Percentiles rank a stretch among this genome's conserved stretches.
Conservation (phyloP, 2,888 invertebrate species). For the Congeria kusceri region DNA sequence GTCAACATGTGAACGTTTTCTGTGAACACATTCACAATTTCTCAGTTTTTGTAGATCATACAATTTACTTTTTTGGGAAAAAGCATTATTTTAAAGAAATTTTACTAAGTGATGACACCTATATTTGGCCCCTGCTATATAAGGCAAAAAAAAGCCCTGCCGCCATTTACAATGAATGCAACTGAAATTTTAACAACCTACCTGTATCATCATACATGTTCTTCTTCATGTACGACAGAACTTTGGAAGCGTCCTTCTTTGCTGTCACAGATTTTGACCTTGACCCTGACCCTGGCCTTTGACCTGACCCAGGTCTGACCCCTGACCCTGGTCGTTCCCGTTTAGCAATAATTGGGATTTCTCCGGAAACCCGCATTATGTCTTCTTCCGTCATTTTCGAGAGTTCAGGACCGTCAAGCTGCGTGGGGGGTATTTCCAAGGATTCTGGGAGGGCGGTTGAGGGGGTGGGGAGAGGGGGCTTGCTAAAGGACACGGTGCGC, state of each 20-base stretch:
- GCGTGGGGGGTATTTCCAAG: slow-evolving; percentile 11
- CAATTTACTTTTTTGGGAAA: too few relatives aligned
- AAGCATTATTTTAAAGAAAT: too few relatives aligned
- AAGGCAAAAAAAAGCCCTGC: too few relatives aligned
- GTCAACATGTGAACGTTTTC: too few relatives aligned
- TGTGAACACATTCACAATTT: too few relatives aligned
- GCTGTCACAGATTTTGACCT: slow-evolving; percentile 36
- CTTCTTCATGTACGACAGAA: slow-evolving; percentile 75
- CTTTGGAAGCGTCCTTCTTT: slow-evolving; percentile 61
- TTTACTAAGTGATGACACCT: too few relatives aligned
- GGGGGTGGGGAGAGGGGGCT: slow-evolving; percentile 13
- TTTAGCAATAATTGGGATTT: slow-evolving; percentile 73
- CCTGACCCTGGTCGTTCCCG: slow-evolving; percentile 45
- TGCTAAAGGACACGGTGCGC: slow-evolving; percentile 49
- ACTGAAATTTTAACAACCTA: slow-evolving; percentile 25
- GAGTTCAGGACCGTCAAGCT: slow-evolving; percentile 29
- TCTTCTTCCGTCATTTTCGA: slow-evolving; percentile 61
- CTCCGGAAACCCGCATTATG: slow-evolving; percentile 68
- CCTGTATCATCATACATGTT: slow-evolving; percentile 81
- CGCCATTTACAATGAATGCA: too few relatives aligned
- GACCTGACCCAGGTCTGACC: slow-evolving; percentile 37
- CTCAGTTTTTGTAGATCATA: too few relatives aligned
- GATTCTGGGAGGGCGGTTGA: slow-evolving; percentile 13
- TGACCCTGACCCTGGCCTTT: slow-evolving; percentile 34
- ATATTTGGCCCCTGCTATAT: too few relatives aligned